A percentile compares a stretch with the other conserved stretches of the same genome.
phyloP scores from a whole-genome alignment of 1,140 invertebrate species.

The Drosophila nannoptera region DNA sequence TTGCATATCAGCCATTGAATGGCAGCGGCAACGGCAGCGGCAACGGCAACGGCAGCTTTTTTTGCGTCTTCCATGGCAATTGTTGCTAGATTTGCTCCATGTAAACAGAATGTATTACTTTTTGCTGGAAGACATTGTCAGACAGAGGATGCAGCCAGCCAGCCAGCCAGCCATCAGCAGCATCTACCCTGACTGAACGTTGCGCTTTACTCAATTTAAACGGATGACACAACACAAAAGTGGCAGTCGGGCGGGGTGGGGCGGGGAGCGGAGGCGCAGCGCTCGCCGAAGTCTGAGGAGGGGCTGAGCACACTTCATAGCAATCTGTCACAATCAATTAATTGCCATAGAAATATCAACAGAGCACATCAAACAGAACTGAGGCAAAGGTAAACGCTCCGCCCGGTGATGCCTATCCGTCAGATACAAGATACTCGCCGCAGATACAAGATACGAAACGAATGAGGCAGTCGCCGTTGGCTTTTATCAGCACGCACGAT shows the following conservation, averaged over 20 bases:
- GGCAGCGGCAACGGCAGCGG: slow-evolving; percentile 2
- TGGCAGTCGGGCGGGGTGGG: slow-evolving; percentile 53
- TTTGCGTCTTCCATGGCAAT: slow-evolving; percentile 43
- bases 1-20: slow-evolving; percentile 57
- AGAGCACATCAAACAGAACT: slow-evolving; percentile 63
- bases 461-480: slow-evolving; percentile 31
- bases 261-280: slow-evolving; percentile 7
- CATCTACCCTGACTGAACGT: slow-evolving; percentile 4
- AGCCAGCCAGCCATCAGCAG: background rate
- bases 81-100: slow-evolving; percentile 25
- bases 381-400: slow-evolving; percentile 32
- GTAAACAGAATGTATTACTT: slow-evolving; percentile 52
- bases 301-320: slow-evolving; percentile 32
- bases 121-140: slow-evolving; percentile 46
- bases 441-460: slow-evolving; percentile 38
- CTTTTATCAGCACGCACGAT: slow-evolving; percentile 75
- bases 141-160: slow-evolving; percentile 13
- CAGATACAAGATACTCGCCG: slow-evolving; percentile 38
- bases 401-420: slow-evolving; percentile 28
- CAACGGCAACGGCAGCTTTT: slow-evolving; percentile 26
- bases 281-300: no score
- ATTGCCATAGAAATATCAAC: slow-evolving; percentile 61
- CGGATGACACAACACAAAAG: slow-evolving; percentile 69
- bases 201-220: slow-evolving; percentile 69
- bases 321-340: slow-evolving; percentile 77